These are phyloP conservation scores for Siphamia tubifer DNA, from an alignment of 2,113 vertebrate species.

Conservation along the genomic window DNA sequence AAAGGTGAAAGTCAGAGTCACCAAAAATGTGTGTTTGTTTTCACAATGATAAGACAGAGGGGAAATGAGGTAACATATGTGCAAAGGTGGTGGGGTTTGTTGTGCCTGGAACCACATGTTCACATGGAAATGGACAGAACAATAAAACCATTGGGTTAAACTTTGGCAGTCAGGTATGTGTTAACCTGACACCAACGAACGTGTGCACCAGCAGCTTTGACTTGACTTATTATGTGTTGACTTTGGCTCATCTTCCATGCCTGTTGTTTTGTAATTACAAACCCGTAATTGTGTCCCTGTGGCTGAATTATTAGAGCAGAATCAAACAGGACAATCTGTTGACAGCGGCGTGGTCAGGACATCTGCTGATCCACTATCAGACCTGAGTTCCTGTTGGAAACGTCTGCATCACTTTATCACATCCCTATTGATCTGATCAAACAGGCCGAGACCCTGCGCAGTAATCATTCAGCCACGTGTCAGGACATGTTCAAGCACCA, in stretches of 20 bases:
- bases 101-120: no score
- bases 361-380: not conserved
- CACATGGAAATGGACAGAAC: no score
- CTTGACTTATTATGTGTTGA: not conserved
- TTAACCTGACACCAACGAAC: no score
- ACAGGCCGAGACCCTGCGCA: not conserved
- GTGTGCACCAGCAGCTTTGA: not conserved
- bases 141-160: no score
- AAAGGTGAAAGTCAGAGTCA: no score
- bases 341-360: not conserved
- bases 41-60: no score
- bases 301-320: not conserved
- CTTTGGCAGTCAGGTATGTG: no score
- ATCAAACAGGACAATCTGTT: not conserved
- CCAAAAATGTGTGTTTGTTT: no score
- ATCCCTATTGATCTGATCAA: constrained; percentile 9
- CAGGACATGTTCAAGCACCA: constrained; percentile 35
- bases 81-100: no score
- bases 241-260: not conserved
- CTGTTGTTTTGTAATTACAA: not conserved
- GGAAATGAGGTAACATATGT: no score
- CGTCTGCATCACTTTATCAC: not conserved
- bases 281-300: not conserved
- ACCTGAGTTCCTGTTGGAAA: constrained; percentile 9
- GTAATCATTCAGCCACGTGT: constrained; percentile 17